These are phyloP conservation scores for Coregonus clupeaformis DNA, from an alignment of 2,113 vertebrate species.

Conservation along the genomic window DNA sequence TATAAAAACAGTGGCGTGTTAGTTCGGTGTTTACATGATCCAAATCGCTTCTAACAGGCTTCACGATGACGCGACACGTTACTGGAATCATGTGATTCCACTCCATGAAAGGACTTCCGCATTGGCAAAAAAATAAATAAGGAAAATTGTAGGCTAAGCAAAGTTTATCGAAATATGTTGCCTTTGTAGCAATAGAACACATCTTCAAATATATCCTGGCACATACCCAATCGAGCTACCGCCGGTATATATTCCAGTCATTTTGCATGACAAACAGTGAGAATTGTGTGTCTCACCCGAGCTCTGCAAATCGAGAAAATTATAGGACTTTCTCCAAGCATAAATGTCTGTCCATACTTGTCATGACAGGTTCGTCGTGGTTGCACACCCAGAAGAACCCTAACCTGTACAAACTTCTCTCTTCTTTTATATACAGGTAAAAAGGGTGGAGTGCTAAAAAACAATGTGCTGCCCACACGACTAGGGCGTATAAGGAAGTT, in stretches of 20 bases:
- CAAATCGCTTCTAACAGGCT: not conserved
- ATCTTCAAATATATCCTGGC: too few species aligned
- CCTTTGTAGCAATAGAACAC: not conserved
- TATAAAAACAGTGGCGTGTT: not conserved
- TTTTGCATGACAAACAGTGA: too few species aligned
- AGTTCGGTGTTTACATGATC: too few species aligned
- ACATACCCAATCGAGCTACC: too few species aligned
- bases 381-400: too few species aligned
- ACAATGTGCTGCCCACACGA: not conserved
- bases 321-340: too few species aligned
- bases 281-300: too few species aligned
- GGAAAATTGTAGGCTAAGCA: not conserved
- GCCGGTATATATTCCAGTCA: too few species aligned
- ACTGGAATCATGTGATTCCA: conserved; percentile 56
- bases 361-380: too few species aligned
- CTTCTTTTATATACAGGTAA: not conserved
- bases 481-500: conserved; percentile 68
- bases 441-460: not conserved
- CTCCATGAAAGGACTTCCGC: conserved; percentile 25
- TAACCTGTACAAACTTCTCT: not conserved
- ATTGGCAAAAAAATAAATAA: not conserved
- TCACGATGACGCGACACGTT: not conserved
- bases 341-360: too few species aligned
- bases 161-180: not conserved
- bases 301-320: too few species aligned